Evolutionary conservation across 2,797 vertebrate genomes (phyloP), one percentile per base, ranked within the genome.

Genomic region (Coreius guichenoti): DNA sequence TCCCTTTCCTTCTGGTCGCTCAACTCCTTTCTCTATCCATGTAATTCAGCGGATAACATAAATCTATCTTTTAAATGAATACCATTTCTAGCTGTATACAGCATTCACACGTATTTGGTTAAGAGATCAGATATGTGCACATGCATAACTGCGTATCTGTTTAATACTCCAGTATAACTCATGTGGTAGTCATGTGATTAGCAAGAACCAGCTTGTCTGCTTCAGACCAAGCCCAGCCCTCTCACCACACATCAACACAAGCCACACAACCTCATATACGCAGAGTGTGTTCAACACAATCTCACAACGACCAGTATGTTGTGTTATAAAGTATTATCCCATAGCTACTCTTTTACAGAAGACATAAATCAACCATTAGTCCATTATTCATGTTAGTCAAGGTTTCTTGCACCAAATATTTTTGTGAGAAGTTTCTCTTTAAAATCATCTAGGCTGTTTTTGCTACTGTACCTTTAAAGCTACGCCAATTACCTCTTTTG

Each of bases 181-280:
- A 78, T n/a, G 70, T 33, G 67, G 67, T 47, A 80, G 87, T 91
- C 88, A 86, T 58, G 86, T 87, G 89, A 90, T 88, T 67, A 23
- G 82, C 16, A 81, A 91, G 63, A 93, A 92, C 90, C 76, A 89
- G 89, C 90, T 90, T 67, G 85, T 87, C 89, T 14, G 54, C 89
- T 90, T 72, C 74, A 63, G 26, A 81, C 68, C 8, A 84, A 87
- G 79, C 86, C 39, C 75, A 81, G 43, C 76, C 80, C 73, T 63
- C 33, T 61, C 13, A 63, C 39, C 76, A 33, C 65, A 79, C 7
- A 65, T 36, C 21, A 45, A 31, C 77, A 65, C 16, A 43, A 70
- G 13, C 67, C 16, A 47, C 77, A 80, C 17, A 58, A 70, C 14
- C 67, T 26, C 33, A 29, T 23, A 67, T 23, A 43, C 1, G 31